Evolutionary conservation across 2,888 invertebrate genomes (phyloP).

Genomic region (Helobdella robusta): DNA sequence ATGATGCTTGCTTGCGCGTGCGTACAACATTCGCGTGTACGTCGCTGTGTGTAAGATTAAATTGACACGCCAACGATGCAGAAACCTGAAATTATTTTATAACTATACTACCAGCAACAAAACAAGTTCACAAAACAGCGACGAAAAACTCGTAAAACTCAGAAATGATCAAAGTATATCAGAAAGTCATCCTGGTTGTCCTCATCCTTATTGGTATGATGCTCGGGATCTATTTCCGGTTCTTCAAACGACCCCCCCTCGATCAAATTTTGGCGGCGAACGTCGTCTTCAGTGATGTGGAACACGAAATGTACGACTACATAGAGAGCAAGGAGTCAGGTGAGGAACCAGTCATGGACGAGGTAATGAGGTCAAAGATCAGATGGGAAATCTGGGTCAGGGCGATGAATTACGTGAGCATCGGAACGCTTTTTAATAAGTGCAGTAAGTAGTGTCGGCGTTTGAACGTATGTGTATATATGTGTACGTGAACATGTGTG

Average conservation of each 20-base stretch:
- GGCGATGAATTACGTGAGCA: constrained; percentile 21
- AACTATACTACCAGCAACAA: too few species aligned
- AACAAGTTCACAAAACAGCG: too few species aligned
- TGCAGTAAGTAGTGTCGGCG: constrained; percentile 25
- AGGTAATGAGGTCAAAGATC: background rate
- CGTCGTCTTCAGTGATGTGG: background rate
- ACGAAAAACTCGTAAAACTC: too few species aligned
- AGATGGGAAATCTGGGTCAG: constrained; percentile 17
- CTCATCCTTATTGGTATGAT: constrained; percentile 6
- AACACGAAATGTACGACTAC: background rate
- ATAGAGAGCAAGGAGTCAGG: background rate
- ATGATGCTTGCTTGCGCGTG: too few species aligned
- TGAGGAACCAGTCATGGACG: background rate
- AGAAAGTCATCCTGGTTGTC: constrained; percentile 6
- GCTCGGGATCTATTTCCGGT: constrained; percentile 24
- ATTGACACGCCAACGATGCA: too few species aligned
- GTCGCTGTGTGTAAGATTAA: too few species aligned
- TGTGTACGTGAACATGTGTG: too few species aligned
- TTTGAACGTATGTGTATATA: too few species aligned
- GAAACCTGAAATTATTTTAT: too few species aligned
- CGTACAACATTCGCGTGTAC: too few species aligned
- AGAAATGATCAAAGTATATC: too few species aligned
- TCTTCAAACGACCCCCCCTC: constrained; percentile 23
- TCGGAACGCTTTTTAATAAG: constrained; percentile 27
- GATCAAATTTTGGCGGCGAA: constrained; percentile 21